Evolutionary conservation across 2,113 vertebrate species (phyloP).

Genomic region (Puma concolor): DNA sequence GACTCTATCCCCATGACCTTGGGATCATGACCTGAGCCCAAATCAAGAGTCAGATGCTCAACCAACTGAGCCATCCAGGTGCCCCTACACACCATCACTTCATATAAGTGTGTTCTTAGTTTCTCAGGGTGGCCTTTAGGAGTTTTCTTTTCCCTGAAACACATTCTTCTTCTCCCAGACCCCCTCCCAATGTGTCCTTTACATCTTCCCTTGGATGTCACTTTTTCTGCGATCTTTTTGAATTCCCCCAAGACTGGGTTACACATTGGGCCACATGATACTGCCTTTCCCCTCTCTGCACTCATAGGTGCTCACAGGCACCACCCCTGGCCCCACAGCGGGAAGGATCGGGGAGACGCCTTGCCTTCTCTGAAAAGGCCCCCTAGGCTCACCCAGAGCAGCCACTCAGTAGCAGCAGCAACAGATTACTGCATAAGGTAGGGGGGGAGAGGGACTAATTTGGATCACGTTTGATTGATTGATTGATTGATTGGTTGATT

Average conservation of each 20-base stretch:
- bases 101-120: background rate
- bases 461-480: background rate
- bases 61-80: too few relatives aligned
- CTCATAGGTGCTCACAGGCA: background rate
- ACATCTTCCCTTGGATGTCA: background rate
- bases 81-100: background rate
- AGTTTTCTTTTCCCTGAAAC: background rate
- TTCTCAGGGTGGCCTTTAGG: background rate
- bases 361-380: fast-evolving
- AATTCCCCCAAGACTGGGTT: background rate
- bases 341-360: too few relatives aligned
- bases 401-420: background rate
- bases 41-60: too few relatives aligned
- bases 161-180: fast-evolving
- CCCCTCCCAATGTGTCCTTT: background rate
- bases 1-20: too few relatives aligned
- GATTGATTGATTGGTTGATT: too few relatives aligned
- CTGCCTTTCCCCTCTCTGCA: fast-evolving
- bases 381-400: background rate
- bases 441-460: background rate
- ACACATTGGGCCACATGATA: too few relatives aligned
- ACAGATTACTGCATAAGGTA: background rate
- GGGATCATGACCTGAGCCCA: too few relatives aligned
- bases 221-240: background rate
- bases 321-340: fast-evolving